phyloP scores from a whole-genome alignment of 2,888 invertebrate species.

The Drosophila borealis region DNA sequence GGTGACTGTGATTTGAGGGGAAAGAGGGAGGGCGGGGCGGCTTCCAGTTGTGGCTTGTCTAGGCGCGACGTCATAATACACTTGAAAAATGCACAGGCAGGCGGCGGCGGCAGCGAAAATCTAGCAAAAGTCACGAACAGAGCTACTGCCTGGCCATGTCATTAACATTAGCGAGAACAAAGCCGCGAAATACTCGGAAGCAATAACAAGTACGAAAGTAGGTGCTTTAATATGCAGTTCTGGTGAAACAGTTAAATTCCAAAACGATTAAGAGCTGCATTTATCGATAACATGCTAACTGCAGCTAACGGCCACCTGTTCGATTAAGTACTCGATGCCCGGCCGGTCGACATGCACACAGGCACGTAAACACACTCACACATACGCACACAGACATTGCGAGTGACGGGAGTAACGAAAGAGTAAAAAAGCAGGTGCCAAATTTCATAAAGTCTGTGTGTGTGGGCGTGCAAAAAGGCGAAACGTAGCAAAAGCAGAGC shows the following conservation, averaged over 20 bases:
- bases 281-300: constrained; percentile 54
- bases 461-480: constrained; percentile 34
- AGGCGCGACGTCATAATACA: constrained; percentile 76
- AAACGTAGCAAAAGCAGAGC: constrained; percentile 37
- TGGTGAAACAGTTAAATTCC: constrained; percentile 35
- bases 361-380: constrained; percentile 5
- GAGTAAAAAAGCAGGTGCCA: constrained; percentile 50
- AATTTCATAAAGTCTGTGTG: constrained; percentile 52
- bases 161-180: constrained; percentile 63
- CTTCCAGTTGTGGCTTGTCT: constrained; percentile 51
- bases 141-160: constrained; percentile 53
- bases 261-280: constrained; percentile 25
- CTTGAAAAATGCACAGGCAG: constrained; percentile 75
- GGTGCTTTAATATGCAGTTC: constrained; percentile 46
- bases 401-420: constrained; percentile 29
- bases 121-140: constrained; percentile 75
- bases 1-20: constrained; percentile 36
- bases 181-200: constrained; percentile 64
- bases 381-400: constrained; percentile 1
- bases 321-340: constrained; percentile 68
- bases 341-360: constrained; percentile 34
- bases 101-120: constrained; percentile 50
- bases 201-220: constrained; percentile 31
- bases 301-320: constrained; percentile 63
- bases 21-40: not conserved